Evolutionary conservation across 2,113 vertebrate genomes (phyloP).

Genomic region (Meriones unguiculatus): DNA sequence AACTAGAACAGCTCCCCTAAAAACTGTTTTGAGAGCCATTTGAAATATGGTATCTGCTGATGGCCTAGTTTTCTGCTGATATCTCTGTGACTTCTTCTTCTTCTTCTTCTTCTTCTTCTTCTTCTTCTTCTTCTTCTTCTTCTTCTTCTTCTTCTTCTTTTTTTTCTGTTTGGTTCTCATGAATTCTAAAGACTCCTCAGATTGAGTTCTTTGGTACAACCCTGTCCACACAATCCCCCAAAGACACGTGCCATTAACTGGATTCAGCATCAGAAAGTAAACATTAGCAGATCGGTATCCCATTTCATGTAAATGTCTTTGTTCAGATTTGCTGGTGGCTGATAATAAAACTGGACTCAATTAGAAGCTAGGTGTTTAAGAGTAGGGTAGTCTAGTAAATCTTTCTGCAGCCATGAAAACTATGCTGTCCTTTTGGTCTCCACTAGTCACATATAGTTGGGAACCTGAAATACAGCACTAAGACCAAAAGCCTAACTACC

Average conservation of each 20-base stretch:
- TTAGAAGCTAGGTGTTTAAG: background rate
- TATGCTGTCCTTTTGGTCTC: background rate
- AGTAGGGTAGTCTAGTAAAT: background rate
- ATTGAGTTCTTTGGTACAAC: background rate
- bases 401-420: background rate
- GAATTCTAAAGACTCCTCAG: background rate
- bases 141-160: too few species aligned
- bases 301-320: background rate
- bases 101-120: too few species aligned
- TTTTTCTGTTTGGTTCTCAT: background rate
- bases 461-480: slow-evolving; percentile 24
- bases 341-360: background rate
- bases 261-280: background rate
- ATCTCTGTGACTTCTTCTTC: background rate
- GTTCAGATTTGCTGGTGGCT: background rate
- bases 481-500: background rate
- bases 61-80: background rate
- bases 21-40: background rate
- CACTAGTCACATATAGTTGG: background rate
- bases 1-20: background rate
- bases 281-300: background rate
- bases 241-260: background rate
- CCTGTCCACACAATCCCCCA: background rate
- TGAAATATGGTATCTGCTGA: background rate
- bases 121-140: too few species aligned